Evolutionary conservation across 2,888 invertebrate species (phyloP), one percentile per base, ranked within the genome.

Genomic region (Tetragnatha montana): DNA sequence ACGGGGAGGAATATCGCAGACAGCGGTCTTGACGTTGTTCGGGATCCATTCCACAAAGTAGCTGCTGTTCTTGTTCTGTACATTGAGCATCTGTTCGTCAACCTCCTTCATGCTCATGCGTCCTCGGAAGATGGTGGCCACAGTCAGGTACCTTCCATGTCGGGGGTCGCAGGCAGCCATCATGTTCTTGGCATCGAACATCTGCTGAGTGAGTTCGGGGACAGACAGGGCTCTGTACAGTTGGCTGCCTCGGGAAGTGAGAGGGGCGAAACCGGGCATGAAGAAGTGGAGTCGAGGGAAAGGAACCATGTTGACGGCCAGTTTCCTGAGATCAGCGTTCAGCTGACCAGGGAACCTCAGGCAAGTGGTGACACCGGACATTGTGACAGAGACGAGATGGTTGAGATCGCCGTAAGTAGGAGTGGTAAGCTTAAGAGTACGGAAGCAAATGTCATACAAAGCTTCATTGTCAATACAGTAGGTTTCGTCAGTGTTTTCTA

Each of bases 291-390:
- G 95, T 93, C 98, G 96, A 3, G 98, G 98, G 96, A 98, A 98
- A 81, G 98, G 98, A 49, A 98, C 98, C 98, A 98, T 98, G 95
- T 98, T 98, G 86, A 98, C 97, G 78, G 97, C 97, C 92, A 97
- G 94, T 94, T 98, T 97, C 92, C 98, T 95, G 91, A 98, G 95
- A 94, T 98, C 98, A 73, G 98, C 97, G 94, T 98, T 98, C 92
- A 98, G 94, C 94, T 98, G 98, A 92, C 98, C 98, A 17, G 98
- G 98, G 95, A 98, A 98, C 92, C 97, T 94, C 84, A 97, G 95
- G 94, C 98, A 98, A 89, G 98, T 98, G 83, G 97, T 97, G n/a
- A 97, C 97, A 69, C 97, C 97, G 70, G 96, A 96, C 97, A 97
- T 97, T 81, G 97, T 97, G 88, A 96, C 92, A 22, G 93, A 93